Percentiles rank a stretch among this genome's conserved stretches.
phyloP scores from a whole-genome alignment of 2,113 vertebrate species.

The Loxodonta africana region DNA sequence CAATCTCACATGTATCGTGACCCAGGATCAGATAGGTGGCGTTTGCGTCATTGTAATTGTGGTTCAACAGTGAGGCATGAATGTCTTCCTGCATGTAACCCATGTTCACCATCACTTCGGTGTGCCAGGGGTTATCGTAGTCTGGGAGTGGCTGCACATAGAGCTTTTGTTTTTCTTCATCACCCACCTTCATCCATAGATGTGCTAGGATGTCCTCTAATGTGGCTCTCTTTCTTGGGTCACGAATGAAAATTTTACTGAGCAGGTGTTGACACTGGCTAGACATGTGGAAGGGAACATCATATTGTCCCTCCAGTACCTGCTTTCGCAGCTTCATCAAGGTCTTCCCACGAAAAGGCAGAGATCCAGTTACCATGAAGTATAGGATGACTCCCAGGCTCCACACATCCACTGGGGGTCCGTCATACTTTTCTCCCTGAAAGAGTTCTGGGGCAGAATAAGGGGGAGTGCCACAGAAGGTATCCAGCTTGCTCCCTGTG shows the following conservation, averaged over 20 bases:
- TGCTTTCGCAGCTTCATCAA: constrained; percentile 93
- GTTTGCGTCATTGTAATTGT: constrained; percentile 94
- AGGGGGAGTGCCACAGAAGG: constrained; percentile 93
- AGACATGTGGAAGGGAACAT: constrained; percentile 95
- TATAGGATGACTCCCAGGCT: constrained; percentile 95
- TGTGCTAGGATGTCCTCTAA: constrained; percentile 95
- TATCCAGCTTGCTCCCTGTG: constrained; percentile 93
- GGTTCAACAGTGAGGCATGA: constrained; percentile 91
- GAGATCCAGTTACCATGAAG: constrained; percentile 93
- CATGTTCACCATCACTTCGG: constrained; percentile 93
- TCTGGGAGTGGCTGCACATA: constrained; percentile 93
- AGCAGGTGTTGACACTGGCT: constrained; percentile 94
- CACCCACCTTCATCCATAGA: constrained; percentile 94
- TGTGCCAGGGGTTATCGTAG: constrained; percentile 94
- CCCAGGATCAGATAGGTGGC: constrained; percentile 94
- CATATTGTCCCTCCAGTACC: constrained; percentile 93
- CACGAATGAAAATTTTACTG: constrained; percentile 93
- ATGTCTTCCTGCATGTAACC: constrained; percentile 92
- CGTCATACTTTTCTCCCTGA: constrained; percentile 94
- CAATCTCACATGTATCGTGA: constrained; percentile 93
- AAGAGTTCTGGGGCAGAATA: constrained; percentile 94
- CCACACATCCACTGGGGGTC: constrained; percentile 94
- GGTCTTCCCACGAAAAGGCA: constrained; percentile 94
- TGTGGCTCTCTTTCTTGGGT: constrained; percentile 93
- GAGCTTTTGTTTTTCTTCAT: constrained; percentile 93